These are phyloP conservation scores for Molothrus aeneus DNA, from an alignment of 2,797 vertebrate genomes.

Conservation along the genomic window DNA sequence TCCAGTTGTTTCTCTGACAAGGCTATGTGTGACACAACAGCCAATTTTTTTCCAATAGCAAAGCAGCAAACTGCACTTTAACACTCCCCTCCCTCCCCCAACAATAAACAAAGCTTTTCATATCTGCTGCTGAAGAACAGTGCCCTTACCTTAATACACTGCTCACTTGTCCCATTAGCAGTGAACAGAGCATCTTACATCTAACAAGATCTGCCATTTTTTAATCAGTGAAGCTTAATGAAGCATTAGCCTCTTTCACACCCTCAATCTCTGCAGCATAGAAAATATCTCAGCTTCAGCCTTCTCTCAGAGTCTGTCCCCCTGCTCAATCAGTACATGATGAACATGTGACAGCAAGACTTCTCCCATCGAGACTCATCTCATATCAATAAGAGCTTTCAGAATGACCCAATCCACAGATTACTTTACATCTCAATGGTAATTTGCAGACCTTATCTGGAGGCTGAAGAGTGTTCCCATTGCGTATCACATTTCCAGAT, in stretches of 20 bases:
- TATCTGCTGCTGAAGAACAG: background rate
- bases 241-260: background rate
- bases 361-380: constrained; percentile 63
- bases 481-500: constrained; percentile 44
- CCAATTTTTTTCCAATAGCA: background rate
- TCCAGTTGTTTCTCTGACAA: constrained; percentile 32
- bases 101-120: background rate
- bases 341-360: constrained; percentile 53
- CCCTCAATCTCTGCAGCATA: background rate
- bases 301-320: background rate
- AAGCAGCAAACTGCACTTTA: background rate
- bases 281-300: constrained; percentile 28
- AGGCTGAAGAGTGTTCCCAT: constrained; percentile 30
- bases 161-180: background rate
- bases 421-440: constrained; percentile 53
- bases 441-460: constrained; percentile 45
- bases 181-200: background rate
- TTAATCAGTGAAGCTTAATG: background rate
- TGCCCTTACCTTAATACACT: constrained; percentile 30
- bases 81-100: accelerated
- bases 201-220: constrained; percentile 5
- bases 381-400: constrained; percentile 72
- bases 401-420: constrained; percentile 62
- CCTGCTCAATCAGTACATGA: background rate
- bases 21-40: background rate